A percentile compares a stretch with the other conserved stretches of the same genome.
These are phyloP conservation scores for Notiomystis cincta DNA, from an alignment of 2,113 vertebrate genomes.

Conservation along the genomic window DNA sequence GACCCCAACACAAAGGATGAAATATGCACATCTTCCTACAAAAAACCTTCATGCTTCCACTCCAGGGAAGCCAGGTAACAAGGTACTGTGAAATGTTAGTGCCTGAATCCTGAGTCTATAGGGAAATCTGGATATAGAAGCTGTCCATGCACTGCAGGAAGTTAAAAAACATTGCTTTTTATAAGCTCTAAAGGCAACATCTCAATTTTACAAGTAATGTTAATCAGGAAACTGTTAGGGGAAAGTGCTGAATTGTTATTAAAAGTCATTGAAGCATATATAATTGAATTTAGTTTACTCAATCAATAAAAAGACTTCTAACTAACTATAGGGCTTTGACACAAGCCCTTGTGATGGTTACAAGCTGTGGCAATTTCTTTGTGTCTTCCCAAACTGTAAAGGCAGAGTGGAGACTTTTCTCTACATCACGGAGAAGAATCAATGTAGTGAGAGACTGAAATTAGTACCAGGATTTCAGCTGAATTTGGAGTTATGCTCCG, in stretches of 20 bases:
- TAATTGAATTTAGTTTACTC: not conserved
- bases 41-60: not conserved
- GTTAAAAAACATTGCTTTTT: not conserved
- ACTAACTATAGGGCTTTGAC: not conserved
- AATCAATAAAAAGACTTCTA: not conserved
- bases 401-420: not conserved
- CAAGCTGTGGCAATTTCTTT: not conserved
- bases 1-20: not conserved
- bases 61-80: not conserved
- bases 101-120: not conserved
- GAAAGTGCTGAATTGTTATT: not conserved
- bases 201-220: not conserved
- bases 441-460: not conserved
- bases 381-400: not conserved
- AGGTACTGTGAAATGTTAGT: not conserved
- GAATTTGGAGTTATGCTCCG: not conserved
- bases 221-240: not conserved
- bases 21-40: not conserved
- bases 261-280: not conserved
- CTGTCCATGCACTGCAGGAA: not conserved
- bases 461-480: not conserved
- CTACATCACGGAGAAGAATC: fast-evolving
- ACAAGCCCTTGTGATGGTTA: not conserved
- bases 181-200: not conserved
- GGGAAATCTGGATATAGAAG: not conserved